Conservation (phyloP, 2,113 vertebrate species). For the Heterotilapia buettikoferi region DNA sequence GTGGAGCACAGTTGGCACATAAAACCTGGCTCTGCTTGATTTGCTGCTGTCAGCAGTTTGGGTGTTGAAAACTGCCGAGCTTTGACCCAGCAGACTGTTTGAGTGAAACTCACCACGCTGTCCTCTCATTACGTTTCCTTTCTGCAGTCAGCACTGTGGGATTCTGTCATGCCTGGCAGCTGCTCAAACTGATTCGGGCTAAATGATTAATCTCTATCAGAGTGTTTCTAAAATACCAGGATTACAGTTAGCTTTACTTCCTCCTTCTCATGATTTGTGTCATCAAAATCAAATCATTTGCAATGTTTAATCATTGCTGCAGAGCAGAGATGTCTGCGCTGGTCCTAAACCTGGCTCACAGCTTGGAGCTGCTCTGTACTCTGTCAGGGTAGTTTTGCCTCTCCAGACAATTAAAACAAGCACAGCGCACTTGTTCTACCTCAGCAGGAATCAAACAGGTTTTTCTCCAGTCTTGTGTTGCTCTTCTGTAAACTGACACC, state of each 20-base stretch:
- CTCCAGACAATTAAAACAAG: not conserved
- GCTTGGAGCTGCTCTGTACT: not conserved
- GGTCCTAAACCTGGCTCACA: not conserved
- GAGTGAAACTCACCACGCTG: not conserved
- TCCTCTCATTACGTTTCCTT: not conserved
- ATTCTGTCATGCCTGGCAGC: slow-evolving; percentile 1
- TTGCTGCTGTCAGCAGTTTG: not conserved
- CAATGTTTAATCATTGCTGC: not conserved
- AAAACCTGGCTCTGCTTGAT: not conserved
- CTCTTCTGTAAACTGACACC: slow-evolving; percentile 11
- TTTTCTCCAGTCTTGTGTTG: not conserved
- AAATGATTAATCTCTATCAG: not conserved
- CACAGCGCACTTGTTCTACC: not conserved
- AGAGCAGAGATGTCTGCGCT: not conserved
- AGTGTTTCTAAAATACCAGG: not conserved
- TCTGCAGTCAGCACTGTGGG: not conserved
- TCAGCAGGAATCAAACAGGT: not conserved
- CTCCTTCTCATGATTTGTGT: not conserved
- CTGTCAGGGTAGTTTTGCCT: not conserved
- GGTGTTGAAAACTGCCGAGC: not conserved
- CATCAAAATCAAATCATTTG: not conserved
- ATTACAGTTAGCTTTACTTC: not conserved
- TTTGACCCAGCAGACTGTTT: not conserved
- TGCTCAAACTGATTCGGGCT: not conserved
- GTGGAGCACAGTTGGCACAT: not conserved